Base-by-base conservation (phyloP, 2,797 vertebrate genomes). In the Adrianichthys oophorus region DNA sequence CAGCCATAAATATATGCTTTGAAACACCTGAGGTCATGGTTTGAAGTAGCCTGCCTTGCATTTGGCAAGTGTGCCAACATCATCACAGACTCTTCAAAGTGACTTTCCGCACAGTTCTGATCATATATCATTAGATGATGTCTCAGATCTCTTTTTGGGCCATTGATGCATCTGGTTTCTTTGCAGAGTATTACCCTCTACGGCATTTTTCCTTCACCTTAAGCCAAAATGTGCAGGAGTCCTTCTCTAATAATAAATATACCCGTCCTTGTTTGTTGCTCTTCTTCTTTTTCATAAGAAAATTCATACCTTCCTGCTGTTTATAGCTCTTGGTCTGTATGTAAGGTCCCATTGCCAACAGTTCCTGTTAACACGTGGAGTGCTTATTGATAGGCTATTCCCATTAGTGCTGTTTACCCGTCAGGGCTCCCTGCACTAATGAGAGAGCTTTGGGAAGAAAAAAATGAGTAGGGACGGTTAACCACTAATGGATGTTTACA, bases 381-480 rank as follows among this genome's bases (percentile, higher is more conserved):
- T 85, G 87, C 94, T 93, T 94, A 95, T 94, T 93, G 93, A 95
- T 95, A 94, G 93, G 91, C 94, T 92, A 90, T 91, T 95, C 92
- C 93, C 91, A 91, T 96, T 95, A 95, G 91, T 92, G 91, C 85
- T 92, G 92, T 94, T 95, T 95, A 94, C 93, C 93, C 96, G 92
- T 96, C 93, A 94, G 91, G 91, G 86, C 88, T 91, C 82, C 85
- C 90, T 88, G 92, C 91, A 85, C 90, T 96, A 96, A 97, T 94
- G 93, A 96, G 93, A 94, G 93, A 84, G 91, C 92, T 95, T 95
- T 94, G 93, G 87, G 87, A 88, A 92, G 92, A 91, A 92, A 93
- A 47, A 95, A 95, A 96, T 94, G 93, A 94, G 93, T 82, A 65
- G 84, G 92, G 91, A 88, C 80, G 84, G 91, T 92, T 94, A 94